Base-by-base conservation (phyloP, 2,797 vertebrate genomes). In the Scyliorhinus canicula region DNA sequence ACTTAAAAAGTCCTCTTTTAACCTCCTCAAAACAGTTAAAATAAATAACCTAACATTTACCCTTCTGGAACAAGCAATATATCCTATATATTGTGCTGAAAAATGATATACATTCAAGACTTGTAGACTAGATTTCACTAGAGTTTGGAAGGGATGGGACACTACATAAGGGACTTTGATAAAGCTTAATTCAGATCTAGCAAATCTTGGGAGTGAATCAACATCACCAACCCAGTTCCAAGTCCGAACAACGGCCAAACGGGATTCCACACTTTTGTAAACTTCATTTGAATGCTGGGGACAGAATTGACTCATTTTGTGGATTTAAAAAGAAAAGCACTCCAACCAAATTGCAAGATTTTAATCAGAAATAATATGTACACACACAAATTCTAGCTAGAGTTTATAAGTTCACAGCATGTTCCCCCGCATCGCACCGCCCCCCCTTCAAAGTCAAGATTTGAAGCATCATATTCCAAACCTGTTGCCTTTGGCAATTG, bases 41-140 rank as follows among this genome's bases (percentile, higher is more conserved):
- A 63, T 90, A 90, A 63, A 60, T 40, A n/a, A 63, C 19, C 57
- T 63, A 91, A 91, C 40, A 40, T 40, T 91, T 57, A 91, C 2
- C 57, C 88, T 91, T 57, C 60, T 90, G n/a, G 57, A 91, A 40
- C 57, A 91, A 63, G 86, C n/a, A 60, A 90, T 35, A 90, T n/a
- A n/a, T 60, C n/a, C 35, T 65, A 63, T 40, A 60, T 60, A 60
- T 24, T 19, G n/a, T 63, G 16, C 35, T 44, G 16, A 91, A 91
- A 91, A 91, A 63, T 63, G 57, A 91, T 63, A 63, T 26, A 91
- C 88, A 91, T 91, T 91, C 57, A 91, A 91, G 88, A 91, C n/a
- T 44, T 28, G 11, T 2, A 60, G 55, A 63, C 57, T 24, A 90
- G 55, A 60, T 90, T 90, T 90, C n/a, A 40, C 74, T 82, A 82